Percentiles rank a stretch among this genome's conserved stretches.
Evolutionary conservation across 1,140 invertebrate species (phyloP).

Genomic region (Aleiodes sp.): DNA sequence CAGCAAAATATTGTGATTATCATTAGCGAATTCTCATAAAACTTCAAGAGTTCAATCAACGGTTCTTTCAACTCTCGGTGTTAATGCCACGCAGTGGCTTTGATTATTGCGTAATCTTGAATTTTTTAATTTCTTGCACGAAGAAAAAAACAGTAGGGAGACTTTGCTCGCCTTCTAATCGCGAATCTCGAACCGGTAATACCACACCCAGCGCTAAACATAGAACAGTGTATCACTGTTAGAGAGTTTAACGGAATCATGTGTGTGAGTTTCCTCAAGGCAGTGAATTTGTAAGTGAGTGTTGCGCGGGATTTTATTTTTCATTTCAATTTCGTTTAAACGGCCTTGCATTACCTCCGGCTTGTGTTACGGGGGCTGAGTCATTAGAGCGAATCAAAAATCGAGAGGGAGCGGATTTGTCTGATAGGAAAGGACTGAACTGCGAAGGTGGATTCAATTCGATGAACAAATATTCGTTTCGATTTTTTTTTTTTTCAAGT

Average conservation of each 20-base stretch:
- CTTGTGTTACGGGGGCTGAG: conserved; percentile 36
- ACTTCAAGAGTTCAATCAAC: conserved; percentile 14
- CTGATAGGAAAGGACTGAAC: not conserved
- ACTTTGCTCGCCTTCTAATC: conserved; percentile 51
- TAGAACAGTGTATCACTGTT: conserved; percentile 34
- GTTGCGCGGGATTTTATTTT: not conserved
- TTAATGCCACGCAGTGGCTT: conserved; percentile 31
- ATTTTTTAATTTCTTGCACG: not conserved
- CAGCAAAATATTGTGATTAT: conserved; percentile 7
- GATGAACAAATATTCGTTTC: too few relatives aligned
- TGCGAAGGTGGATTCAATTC: too few relatives aligned
- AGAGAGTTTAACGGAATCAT: not conserved
- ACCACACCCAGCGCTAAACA: conserved; percentile 54
- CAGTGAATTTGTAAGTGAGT: not conserved
- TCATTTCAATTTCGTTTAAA: conserved; percentile 30
- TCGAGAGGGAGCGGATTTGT: not conserved
- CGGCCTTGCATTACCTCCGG: conserved; percentile 39
- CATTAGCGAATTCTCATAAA: conserved; percentile 16
- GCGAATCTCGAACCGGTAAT: conserved; percentile 47
- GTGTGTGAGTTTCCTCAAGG: conserved; percentile 8
- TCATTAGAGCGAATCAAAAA: conserved; percentile 45
- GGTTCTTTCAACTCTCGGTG: conserved; percentile 18
- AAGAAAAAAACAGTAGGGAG: not conserved
- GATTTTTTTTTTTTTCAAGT: too few relatives aligned
- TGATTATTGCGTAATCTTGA: conserved; percentile 28